Evolutionary conservation across 2,113 vertebrate genomes (phyloP).

Genomic region (Lasiurus cinereus): DNA sequence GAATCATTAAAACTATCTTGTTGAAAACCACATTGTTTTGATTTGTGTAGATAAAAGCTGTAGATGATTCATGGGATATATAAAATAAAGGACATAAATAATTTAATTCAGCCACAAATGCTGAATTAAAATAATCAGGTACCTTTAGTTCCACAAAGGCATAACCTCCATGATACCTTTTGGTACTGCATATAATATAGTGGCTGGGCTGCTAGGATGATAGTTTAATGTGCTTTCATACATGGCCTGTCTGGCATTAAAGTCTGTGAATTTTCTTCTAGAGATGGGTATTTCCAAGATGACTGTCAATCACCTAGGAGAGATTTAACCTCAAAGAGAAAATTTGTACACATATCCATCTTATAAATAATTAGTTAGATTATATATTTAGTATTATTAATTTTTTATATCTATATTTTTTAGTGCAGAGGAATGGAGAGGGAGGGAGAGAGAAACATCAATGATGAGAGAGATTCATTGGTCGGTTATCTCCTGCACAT

Average conservation of each 20-base stretch:
- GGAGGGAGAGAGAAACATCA: too few relatives aligned
- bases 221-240: neutral
- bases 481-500: too few relatives aligned
- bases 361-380: neutral
- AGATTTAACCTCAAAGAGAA: neutral
- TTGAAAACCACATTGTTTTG: neutral
- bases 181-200: neutral
- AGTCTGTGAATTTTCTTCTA: neutral
- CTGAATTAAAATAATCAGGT: neutral
- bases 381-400: neutral
- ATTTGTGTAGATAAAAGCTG: constrained; percentile 29
- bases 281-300: neutral
- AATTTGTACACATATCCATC: neutral
- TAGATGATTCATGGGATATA: neutral
- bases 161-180: neutral
- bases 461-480: too few relatives aligned
- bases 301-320: neutral
- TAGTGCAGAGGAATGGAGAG: too few relatives aligned
- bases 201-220: accelerated
- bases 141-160: neutral
- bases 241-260: neutral
- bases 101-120: neutral
- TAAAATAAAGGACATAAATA: neutral
- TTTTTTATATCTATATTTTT: neutral
- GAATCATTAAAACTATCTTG: neutral